Base-by-base conservation (phyloP, 2,888 invertebrate species). In the Neoascia interrupta region DNA sequence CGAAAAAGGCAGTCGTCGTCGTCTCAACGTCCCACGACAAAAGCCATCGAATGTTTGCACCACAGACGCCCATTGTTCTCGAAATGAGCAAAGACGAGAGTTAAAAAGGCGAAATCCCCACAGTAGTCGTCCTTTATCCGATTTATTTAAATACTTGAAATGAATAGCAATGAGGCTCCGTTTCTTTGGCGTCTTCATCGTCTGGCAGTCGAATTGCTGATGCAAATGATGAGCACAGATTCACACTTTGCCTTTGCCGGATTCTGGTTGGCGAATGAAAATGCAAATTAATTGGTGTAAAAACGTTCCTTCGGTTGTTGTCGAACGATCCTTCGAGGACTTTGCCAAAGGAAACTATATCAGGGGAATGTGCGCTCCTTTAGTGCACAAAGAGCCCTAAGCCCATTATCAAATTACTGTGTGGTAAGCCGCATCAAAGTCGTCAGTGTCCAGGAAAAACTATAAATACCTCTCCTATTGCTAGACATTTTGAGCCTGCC, bases 151-250 rank as follows among this genome's bases (percentile, higher is more conserved):
- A 49, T 51, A 70, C 63, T 58, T 41, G 51, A 64, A 76, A 76
- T 76, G 75, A 76, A 76, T 76, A 70, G 70, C 75, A 76, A 76
- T 76, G 70, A 76, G 69, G 36, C 41, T 54, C 47, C n/a, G 15
- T 54, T 63, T 41, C 41, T 28, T 54, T 19, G 6, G 15, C 16
- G 28, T 28, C n/a, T 13, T 8, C n/a, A 16, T 53, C 21, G 15
- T 60, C 28, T 3, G 28, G 36, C 15, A 28, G 47, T 54, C 31
- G 58, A 63, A 70, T 58, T 64, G 51, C 58, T 58, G 58, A 76
- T 76, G 75, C 75, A 70, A 70, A 70, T 70, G 43, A 70, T 64
- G 63, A 56, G 31, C 49, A 36, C 68, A 16, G 54, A 63, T 56
- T 69, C 61, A 39, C 61, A 61, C 74, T 75, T 69, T 61, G 16